Base-by-base conservation (phyloP, 1,140 invertebrate genomes). In the Anastrepha ludens region DNA sequence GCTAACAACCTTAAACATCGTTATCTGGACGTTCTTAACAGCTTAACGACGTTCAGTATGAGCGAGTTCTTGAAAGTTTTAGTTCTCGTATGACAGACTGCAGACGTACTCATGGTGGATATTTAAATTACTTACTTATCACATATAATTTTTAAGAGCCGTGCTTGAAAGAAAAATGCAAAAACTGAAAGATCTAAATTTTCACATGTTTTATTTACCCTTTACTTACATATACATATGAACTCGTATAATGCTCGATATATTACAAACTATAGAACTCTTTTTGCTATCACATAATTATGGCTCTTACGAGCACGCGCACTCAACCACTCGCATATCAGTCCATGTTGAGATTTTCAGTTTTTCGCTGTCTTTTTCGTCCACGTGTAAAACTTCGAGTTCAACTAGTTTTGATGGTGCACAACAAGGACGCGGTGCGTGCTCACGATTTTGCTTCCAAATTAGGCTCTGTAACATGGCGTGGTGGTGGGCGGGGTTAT, bases 291-390 rank as follows among this genome's bases (percentile, higher is more conserved):
- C 29, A 85, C 59, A 39, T 41, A 58, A 17, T 20, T 85, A n/a
- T 85, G 3, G 47, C n/a, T 7, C 44, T 85, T 94, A 97, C 78
- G 96, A 96, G 93, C 96, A 97, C 78, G 96, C 96, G 91, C 96
- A 97, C 91, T 97, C 96, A 44, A 95, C 89, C 20, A 97, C 96
- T 89, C 95, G 94, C 94, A 96, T 96, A 89, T 97, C 95, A 88
- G 95, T 95, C 96, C 96, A 96, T 55, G 95, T 95, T 15, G 96
- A 95, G 50, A 96, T 94, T 88, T 95, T 95, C n/a, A 97, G 92
- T 90, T 95, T 95, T 7, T 94, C 94, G 2, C 93, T 92, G 88
- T 96, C 94, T 85, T 95, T 94, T 88, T 96, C 95, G 89, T 96
- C 95, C 7, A 96, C 94, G 89, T 96, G 95, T 60, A 97, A 92